Evolutionary conservation across 2,797 vertebrate species (phyloP).

Genomic region (Prionace glauca): DNA sequence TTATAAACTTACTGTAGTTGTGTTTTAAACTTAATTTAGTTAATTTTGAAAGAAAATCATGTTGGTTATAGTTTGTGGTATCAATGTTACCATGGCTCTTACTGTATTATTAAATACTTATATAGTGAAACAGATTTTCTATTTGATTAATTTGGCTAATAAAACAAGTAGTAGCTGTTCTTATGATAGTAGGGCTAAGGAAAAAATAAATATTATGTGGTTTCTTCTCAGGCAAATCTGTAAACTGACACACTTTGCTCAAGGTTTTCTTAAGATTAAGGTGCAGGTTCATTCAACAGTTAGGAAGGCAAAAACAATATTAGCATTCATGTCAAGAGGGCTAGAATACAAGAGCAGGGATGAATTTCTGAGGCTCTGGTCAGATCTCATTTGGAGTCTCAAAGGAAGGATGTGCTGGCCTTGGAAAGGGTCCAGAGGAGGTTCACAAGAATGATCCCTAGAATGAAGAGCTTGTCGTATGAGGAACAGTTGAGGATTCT

Average conservation of each 20-base stretch:
- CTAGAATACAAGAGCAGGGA: too few relatives aligned
- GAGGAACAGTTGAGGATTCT: too few relatives aligned
- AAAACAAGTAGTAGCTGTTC: not conserved
- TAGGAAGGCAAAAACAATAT: too few relatives aligned
- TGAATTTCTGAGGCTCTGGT: too few relatives aligned
- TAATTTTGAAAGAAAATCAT: not conserved
- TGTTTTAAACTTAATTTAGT: not conserved
- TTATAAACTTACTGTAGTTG: not conserved
- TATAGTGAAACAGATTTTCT: not conserved
- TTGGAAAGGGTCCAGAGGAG: too few relatives aligned
- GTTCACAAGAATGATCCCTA: too few relatives aligned
- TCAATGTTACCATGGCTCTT: not conserved
- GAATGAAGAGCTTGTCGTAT: too few relatives aligned
- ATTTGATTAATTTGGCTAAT: not conserved
- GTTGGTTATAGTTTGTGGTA: not conserved
- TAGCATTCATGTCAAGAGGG: too few relatives aligned
- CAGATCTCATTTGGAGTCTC: too few relatives aligned
- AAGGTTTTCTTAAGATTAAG: too few relatives aligned
- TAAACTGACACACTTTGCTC: not conserved
- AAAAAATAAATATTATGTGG: not conserved
- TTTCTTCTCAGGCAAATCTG: not conserved
- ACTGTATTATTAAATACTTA: not conserved
- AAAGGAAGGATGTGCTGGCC: too few relatives aligned
- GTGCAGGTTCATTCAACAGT: too few relatives aligned
- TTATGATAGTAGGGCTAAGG: not conserved